Evolutionary conservation across 35 echinoderm and acorn worm genomes (phyloP), one percentile per base, ranked within the genome.

Genomic region (Apostichopus californicus): DNA sequence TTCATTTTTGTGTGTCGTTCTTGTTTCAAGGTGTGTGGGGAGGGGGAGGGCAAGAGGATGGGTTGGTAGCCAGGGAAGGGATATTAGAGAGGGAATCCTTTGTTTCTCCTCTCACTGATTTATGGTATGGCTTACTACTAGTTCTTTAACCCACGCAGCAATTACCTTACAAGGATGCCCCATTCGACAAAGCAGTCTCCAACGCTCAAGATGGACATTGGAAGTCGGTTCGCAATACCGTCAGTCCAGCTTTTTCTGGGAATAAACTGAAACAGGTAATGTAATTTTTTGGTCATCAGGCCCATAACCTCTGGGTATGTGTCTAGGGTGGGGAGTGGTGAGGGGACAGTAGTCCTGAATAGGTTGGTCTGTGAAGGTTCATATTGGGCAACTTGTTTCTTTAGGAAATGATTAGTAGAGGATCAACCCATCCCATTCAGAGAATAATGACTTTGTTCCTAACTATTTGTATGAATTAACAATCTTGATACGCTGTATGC

Each of bases 191-290:
- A 11, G 80, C 80, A 55, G 52, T 82, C 5, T 11, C 7, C 17
- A 55, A 55, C 52, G 5, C 18, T 1, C 46, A 4, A 7, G 80
- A 82, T 55, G 80, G 52, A 11, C 80, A 55, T 17, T 82, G 80
- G 80, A 82, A 54, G 18, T 24, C 23, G 6, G 80, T 82, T 0
- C 80, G 80, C 11, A 54, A 54, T 17, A 82, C 24, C 5, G 11
- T 82, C 80, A 82, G 80, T 82, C 80, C 80, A 82, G 80, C 34
- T 12, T 54, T 82, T 13, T 12, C 80, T 82, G 80, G 80, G 55
- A 82, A 55, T 82, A 82, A 82, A 82, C 9, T 82, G 80, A 82
- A 82, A 82, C 80, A 82, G 80, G 80, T 82, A 82, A 82, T 55
- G 64, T 28, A 17, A 13, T 68, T 68, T 68, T 13, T 9, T 8